Conservation (phyloP, 2,797 vertebrate species). For the Sparus aurata region DNA sequence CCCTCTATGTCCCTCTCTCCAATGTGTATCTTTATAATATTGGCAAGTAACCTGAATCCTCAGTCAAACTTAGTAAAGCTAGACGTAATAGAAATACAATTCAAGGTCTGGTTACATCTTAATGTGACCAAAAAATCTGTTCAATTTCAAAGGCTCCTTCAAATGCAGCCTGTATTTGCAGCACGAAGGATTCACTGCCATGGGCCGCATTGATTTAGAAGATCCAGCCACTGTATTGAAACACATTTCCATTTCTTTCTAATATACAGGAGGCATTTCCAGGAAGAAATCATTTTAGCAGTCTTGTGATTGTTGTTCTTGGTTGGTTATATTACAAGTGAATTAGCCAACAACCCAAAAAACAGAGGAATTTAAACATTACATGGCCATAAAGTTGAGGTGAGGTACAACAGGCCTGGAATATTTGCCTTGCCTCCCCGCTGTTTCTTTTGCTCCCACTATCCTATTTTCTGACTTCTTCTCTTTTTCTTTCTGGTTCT, state of each 20-base stretch:
- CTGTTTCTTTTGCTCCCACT: background rate
- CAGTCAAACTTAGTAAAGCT: background rate
- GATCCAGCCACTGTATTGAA: slow-evolving; percentile 13
- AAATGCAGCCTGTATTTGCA: slow-evolving; percentile 5
- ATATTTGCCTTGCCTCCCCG: slow-evolving; percentile 17
- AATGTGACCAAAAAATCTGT: background rate
- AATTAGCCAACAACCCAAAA: background rate
- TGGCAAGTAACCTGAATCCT: background rate
- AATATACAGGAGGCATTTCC: background rate
- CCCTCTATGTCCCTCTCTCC: background rate
- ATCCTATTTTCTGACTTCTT: slow-evolving; percentile 23
- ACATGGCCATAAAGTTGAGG: slow-evolving; percentile 23
- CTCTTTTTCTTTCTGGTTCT: slow-evolving; percentile 25
- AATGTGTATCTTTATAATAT: background rate
- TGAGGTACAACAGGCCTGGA: background rate
- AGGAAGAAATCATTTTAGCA: background rate
- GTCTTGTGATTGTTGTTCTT: slow-evolving; percentile 5
- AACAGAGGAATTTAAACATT: slow-evolving; percentile 6
- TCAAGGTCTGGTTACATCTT: background rate
- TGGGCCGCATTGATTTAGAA: background rate
- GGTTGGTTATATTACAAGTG: slow-evolving; percentile 1
- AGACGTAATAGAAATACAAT: background rate
- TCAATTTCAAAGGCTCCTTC: slow-evolving; percentile 1
- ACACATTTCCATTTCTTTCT: slow-evolving; percentile 5
- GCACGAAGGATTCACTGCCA: too few species aligned